These are phyloP conservation scores for Clitarchus hookeri DNA, from an alignment of 2,888 invertebrate genomes.

Conservation along the genomic window DNA sequence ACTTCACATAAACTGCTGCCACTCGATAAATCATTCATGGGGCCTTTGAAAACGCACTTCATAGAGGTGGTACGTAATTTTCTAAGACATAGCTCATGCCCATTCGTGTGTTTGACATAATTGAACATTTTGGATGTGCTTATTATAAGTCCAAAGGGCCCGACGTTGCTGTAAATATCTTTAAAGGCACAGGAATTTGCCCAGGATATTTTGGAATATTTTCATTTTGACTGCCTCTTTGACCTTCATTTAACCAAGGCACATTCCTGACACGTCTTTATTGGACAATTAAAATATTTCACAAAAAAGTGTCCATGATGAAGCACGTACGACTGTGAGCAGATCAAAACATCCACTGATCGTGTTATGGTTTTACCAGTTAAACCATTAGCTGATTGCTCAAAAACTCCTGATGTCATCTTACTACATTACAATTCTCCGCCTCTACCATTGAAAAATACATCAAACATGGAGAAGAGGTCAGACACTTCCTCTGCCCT, in stretches of 20 bases:
- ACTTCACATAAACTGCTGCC: constrained; percentile 1
- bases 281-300: not conserved
- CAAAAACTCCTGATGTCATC: constrained; percentile 10
- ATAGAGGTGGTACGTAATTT: constrained; percentile 26
- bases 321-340: not conserved
- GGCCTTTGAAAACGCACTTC: constrained; percentile 25
- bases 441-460: constrained; percentile 1
- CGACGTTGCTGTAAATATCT: constrained; percentile 42
- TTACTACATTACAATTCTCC: not conserved
- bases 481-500: not conserved
- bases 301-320: too few relatives aligned
- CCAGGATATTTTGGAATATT: not conserved
- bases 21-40: constrained; percentile 16
- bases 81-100: not conserved
- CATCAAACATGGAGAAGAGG: constrained; percentile 11
- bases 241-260: not conserved
- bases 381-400: not conserved
- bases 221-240: not conserved
- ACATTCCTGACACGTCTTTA: not conserved
- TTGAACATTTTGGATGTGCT: constrained; percentile 44
- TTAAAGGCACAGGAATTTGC: constrained; percentile 33
- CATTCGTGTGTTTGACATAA: constrained; percentile 41
- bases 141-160: constrained; percentile 46
- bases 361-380: not conserved
- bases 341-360: not conserved